These are phyloP conservation scores for Parnassius orleans DNA, from an alignment of 2,888 invertebrate genomes.

Conservation along the genomic window DNA sequence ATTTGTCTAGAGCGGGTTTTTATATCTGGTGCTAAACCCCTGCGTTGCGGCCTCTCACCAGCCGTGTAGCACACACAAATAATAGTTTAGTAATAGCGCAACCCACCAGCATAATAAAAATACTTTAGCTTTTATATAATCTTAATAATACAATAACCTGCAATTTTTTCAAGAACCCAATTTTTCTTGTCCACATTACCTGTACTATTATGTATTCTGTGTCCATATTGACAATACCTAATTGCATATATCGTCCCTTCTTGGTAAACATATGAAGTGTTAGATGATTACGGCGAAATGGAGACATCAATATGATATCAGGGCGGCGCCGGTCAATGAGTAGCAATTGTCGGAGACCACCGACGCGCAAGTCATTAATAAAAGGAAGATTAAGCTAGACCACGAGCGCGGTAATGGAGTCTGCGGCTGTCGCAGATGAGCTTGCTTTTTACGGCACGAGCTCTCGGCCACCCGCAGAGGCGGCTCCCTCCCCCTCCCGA, in stretches of 20 bases:
- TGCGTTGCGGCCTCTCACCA: too few species aligned
- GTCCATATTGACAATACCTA: slow-evolving; percentile 18
- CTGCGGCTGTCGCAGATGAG: slow-evolving; percentile 67
- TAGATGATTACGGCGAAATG: slow-evolving; percentile 39
- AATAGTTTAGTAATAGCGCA: too few species aligned
- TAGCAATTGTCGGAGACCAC: slow-evolving; percentile 49
- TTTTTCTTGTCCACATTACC: background rate
- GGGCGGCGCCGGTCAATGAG: slow-evolving; percentile 39
- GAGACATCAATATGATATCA: slow-evolving; percentile 48
- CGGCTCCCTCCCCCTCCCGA: slow-evolving; percentile 63
- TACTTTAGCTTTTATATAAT: too few species aligned
- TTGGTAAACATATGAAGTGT: slow-evolving; percentile 18
- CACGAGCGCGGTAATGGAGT: slow-evolving; percentile 61
- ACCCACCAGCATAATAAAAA: too few species aligned
- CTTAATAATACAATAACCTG: too few species aligned
- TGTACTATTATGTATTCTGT: background rate
- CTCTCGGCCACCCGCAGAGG: slow-evolving; percentile 71
- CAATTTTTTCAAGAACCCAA: too few species aligned
- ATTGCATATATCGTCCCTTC: slow-evolving; percentile 26
- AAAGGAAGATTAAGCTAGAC: slow-evolving; percentile 69
- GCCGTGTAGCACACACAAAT: too few species aligned
- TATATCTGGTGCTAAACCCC: background rate
- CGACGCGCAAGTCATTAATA: slow-evolving; percentile 64
- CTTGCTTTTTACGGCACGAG: slow-evolving; percentile 78
- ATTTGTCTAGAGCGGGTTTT: background rate